Conservation (phyloP, 2,113 vertebrate genomes). For the Brevimyrus niger region DNA sequence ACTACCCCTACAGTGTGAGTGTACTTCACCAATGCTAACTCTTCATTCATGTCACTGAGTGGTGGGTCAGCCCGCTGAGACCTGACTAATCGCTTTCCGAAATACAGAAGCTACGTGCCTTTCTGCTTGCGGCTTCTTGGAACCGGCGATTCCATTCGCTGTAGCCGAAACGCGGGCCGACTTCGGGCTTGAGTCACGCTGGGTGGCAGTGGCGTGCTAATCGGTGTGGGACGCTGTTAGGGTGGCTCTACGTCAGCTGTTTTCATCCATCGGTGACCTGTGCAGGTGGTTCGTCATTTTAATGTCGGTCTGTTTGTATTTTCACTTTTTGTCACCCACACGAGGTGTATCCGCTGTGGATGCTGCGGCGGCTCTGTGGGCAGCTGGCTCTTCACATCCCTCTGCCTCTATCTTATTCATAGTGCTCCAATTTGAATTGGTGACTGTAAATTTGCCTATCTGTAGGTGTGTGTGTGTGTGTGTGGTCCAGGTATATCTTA, state of each 20-base stretch:
- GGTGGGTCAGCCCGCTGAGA: neutral
- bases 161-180: neutral
- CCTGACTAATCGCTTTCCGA: neutral
- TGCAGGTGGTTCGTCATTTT: neutral
- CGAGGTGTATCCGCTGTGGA: neutral
- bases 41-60: neutral
- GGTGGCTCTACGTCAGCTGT: neutral
- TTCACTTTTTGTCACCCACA: neutral
- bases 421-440: neutral
- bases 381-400: neutral
- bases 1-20: neutral
- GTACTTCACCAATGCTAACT: neutral
- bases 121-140: neutral
- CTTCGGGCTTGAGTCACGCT: neutral
- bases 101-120: neutral
- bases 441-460: neutral
- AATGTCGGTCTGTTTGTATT: neutral
- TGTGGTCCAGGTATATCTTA: neutral
- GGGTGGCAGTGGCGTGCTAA: neutral
- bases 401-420: neutral
- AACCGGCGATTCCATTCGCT: neutral
- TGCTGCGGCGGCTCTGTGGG: neutral
- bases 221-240: neutral
- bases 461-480: neutral
- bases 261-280: neutral